Percentiles rank a stretch among this genome's conserved stretches.
Evolutionary conservation across 2,797 vertebrate genomes (phyloP).

Genomic region (Argya squamiceps): DNA sequence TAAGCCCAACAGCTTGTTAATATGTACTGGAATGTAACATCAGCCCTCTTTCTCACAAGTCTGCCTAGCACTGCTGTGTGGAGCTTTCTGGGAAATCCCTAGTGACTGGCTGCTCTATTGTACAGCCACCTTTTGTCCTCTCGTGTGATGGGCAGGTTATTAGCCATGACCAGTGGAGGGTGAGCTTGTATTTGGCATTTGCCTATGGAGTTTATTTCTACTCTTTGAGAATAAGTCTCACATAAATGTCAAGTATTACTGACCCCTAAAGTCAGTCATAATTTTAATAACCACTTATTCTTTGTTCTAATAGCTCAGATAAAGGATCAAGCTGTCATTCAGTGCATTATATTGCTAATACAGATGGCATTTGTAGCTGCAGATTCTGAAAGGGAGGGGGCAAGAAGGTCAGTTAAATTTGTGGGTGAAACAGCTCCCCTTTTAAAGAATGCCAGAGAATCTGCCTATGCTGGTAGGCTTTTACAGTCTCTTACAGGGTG

Average conservation of each 20-base stretch:
- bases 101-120: neutral
- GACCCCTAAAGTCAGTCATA: neutral
- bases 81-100: neutral
- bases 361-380: neutral
- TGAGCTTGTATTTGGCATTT: neutral
- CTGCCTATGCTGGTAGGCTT: neutral
- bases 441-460: neutral
- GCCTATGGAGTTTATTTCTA: neutral
- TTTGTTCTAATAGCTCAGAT: neutral
- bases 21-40: neutral
- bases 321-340: neutral
- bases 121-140: constrained; percentile 18
- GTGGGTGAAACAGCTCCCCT: neutral
- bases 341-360: neutral
- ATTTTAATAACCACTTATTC: neutral
- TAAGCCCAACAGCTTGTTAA: neutral
- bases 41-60: neutral
- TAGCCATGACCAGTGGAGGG: neutral
- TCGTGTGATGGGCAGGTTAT: neutral
- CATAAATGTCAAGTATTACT: neutral
- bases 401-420: neutral
- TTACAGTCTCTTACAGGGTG: neutral
- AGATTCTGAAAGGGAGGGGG: neutral
- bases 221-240: constrained; percentile 4
- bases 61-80: neutral